Evolutionary conservation across 2,113 vertebrate species (phyloP).

Genomic region (Oplegnathus fasciatus): DNA sequence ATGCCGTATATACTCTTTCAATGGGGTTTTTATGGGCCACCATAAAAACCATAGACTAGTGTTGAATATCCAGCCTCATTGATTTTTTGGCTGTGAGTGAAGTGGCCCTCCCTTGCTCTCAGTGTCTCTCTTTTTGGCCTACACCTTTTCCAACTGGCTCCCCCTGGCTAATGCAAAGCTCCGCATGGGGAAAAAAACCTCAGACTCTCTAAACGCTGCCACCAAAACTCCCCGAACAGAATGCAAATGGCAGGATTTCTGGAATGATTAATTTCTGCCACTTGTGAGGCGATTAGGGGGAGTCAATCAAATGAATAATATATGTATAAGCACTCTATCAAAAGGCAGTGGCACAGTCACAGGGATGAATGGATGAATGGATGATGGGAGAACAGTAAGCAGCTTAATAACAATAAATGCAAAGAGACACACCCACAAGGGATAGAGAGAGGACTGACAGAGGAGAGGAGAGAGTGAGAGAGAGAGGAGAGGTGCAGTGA

Average conservation of each 20-base stretch:
- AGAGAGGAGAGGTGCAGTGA: background rate
- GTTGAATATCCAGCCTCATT: constrained; percentile 77
- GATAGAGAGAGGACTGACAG: constrained; percentile 8
- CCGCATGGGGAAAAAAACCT: background rate
- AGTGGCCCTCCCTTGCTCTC: constrained; percentile 13
- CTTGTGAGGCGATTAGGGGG: constrained; percentile 74
- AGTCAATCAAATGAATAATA: constrained; percentile 82
- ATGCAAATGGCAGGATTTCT: constrained; percentile 69
- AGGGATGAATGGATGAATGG: constrained; percentile 40
- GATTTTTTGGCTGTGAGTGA: constrained; percentile 66
- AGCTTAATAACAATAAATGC: constrained; percentile 68
- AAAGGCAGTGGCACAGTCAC: constrained; percentile 41
- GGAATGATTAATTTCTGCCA: constrained; percentile 76
- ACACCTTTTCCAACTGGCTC: constrained; percentile 39
- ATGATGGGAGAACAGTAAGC: constrained; percentile 56
- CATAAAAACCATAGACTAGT: constrained; percentile 75
- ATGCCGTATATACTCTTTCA: constrained; percentile 76
- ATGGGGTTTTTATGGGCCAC: constrained; percentile 69
- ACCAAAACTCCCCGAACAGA: constrained; percentile 38
- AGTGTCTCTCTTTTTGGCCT: background rate
- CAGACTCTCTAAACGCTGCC: constrained; percentile 13
- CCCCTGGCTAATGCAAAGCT: constrained; percentile 11
- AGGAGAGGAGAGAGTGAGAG: background rate
- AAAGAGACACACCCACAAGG: constrained; percentile 19
- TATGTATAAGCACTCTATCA: constrained; percentile 65